Conservation (phyloP, 2,888 invertebrate genomes). For the Acanthoscelides obtectus region DNA sequence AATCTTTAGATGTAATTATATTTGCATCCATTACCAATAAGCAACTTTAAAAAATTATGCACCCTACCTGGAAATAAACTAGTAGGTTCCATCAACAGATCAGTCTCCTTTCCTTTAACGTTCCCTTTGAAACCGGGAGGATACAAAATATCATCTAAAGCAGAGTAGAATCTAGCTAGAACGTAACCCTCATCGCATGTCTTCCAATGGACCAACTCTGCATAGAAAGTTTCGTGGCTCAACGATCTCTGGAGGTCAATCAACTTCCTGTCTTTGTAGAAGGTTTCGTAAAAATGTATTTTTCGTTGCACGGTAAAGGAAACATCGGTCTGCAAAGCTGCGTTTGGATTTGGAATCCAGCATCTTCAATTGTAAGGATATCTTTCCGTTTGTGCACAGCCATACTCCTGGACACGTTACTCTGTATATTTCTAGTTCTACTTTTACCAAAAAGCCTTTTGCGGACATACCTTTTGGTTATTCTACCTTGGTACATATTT, state of each 20-base stretch:
- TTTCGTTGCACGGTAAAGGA: conserved; percentile 66
- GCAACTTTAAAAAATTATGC: no score
- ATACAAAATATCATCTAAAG: conserved; percentile 60
- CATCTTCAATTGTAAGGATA: conserved; percentile 64
- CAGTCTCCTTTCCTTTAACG: conserved; percentile 56
- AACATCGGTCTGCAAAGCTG: conserved; percentile 62
- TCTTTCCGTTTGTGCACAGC: conserved; percentile 74
- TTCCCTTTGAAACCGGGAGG: conserved; percentile 56
- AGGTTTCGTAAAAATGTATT: conserved; percentile 65
- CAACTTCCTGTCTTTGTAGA: conserved; percentile 45
- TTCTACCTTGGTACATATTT: neutral
- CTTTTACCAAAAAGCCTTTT: conserved; percentile 56
- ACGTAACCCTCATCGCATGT: conserved; percentile 48
- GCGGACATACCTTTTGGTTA: conserved; percentile 28
- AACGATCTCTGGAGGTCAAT: conserved; percentile 48
- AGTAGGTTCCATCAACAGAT: conserved; percentile 64
- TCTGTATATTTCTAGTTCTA: conserved; percentile 55
- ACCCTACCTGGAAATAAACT: conserved; percentile 55
- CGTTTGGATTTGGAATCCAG: conserved; percentile 68
- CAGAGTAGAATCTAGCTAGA: conserved; percentile 61
- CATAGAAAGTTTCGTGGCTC: conserved; percentile 56
- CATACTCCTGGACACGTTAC: conserved; percentile 83
- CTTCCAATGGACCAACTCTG: conserved; percentile 63
- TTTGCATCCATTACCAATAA: no score
- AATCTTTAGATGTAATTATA: no score